A percentile compares a stretch with the other conserved stretches of the same genome.
Conservation (phyloP, 2,797 vertebrate species). For the Scolopax bukidnonensis region DNA sequence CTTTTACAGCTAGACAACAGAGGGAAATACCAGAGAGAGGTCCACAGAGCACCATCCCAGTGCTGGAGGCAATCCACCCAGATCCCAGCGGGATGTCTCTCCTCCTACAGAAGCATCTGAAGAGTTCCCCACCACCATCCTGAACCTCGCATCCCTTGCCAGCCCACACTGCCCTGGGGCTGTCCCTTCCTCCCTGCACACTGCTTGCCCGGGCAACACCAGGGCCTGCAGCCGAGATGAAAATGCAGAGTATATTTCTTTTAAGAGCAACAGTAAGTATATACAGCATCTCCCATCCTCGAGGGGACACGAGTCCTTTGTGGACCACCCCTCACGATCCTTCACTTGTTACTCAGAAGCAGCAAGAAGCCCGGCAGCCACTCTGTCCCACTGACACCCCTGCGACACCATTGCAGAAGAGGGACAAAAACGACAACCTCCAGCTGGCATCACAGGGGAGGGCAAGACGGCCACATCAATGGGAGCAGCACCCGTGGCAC, state of each 20-base stretch:
- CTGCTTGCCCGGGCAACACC: background rate
- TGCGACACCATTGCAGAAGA: background rate
- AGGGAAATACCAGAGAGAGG: background rate
- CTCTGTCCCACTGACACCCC: background rate
- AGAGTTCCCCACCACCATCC: background rate
- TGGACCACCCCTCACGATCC: background rate
- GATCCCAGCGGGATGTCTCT: fast-evolving
- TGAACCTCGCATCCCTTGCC: fast-evolving
- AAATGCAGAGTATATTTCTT: background rate
- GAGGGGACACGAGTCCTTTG: background rate
- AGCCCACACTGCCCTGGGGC: fast-evolving
- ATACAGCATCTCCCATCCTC: background rate
- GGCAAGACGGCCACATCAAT: background rate
- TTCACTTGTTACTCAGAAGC: background rate
- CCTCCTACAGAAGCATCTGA: background rate
- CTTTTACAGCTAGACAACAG: background rate
- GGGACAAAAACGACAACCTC: background rate
- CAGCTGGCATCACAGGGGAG: background rate
- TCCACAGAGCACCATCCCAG: background rate
- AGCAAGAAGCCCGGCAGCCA: background rate
- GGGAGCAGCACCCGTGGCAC: background rate
- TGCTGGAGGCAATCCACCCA: background rate
- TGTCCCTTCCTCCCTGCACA: background rate
- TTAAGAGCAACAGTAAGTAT: background rate
- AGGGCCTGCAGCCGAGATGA: fast-evolving